phyloP scores from a whole-genome alignment of 2,113 vertebrate genomes.

The Bos javanicus region DNA sequence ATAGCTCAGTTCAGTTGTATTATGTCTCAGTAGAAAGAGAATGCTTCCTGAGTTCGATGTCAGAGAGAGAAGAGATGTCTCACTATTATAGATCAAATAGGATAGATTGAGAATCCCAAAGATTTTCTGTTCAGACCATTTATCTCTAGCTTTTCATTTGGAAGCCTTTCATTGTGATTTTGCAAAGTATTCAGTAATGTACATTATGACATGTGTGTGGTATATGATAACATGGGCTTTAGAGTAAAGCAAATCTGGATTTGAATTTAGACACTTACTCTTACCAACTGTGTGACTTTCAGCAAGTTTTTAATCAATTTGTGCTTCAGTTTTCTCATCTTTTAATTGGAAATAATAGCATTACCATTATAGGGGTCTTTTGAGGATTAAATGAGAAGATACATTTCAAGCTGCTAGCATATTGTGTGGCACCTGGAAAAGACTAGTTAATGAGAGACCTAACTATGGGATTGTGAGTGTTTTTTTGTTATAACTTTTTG shows the following conservation, averaged over 20 bases:
- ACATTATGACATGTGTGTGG: not conserved
- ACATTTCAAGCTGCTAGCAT: not conserved
- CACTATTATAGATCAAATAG: not conserved
- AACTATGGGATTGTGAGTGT: not conserved
- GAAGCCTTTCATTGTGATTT: not conserved
- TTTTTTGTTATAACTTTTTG: not conserved
- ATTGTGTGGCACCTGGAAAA: not conserved
- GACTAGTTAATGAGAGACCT: not conserved
- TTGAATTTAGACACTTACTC: not conserved
- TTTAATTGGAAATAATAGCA: not conserved
- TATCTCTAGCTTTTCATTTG: not conserved
- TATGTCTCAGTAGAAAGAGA: not conserved
- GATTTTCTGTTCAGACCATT: not conserved
- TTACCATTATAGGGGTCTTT: not conserved
- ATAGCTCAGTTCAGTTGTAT: not conserved
- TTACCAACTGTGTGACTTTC: not conserved
- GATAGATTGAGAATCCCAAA: not conserved
- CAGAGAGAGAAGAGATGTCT: not conserved
- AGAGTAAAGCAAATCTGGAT: not conserved
- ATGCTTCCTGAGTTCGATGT: not conserved
- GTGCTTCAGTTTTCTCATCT: not conserved
- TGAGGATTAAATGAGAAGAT: not conserved
- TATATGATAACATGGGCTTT: not conserved
- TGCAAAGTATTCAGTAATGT: not conserved
- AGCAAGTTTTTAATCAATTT: not conserved